These are phyloP conservation scores for Drymonia ruficornis DNA, from an alignment of 2,888 invertebrate species.

Conservation along the genomic window DNA sequence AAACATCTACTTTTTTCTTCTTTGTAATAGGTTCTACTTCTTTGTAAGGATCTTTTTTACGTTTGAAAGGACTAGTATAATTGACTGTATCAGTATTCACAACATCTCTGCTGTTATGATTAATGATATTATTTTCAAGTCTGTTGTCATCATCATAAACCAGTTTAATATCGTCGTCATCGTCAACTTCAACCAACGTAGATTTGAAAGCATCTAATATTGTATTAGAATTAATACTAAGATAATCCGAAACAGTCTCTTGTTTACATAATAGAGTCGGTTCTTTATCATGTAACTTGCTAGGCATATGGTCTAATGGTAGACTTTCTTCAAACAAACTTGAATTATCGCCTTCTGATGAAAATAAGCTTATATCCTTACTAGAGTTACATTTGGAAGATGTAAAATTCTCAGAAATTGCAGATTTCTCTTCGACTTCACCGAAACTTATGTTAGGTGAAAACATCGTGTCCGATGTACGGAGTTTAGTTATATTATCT, in stretches of 20 bases:
- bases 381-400: conserved; percentile 42
- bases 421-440: conserved; percentile 48
- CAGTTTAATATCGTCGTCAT: conserved; percentile 71
- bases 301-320: conserved; percentile 78
- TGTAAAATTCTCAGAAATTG: conserved; percentile 19
- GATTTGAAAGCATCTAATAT: conserved; percentile 65
- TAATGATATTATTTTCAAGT: conserved; percentile 14
- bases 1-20: conserved; percentile 46
- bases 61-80: conserved; percentile 58
- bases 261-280: conserved; percentile 24
- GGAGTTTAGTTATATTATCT: conserved; percentile 59
- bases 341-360: conserved; percentile 78
- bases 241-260: conserved; percentile 39
- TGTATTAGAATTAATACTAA: conserved; percentile 55
- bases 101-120: conserved; percentile 43
- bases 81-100: conserved; percentile 53
- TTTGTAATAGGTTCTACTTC: conserved; percentile 43
- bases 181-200: conserved; percentile 58
- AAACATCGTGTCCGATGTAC: conserved; percentile 50
- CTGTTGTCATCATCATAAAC: conserved; percentile 64
- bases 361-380: conserved; percentile 74
- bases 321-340: conserved; percentile 86
- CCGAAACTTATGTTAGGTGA: conserved; percentile 73
- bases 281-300: conserved; percentile 72
- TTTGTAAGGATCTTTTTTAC: conserved; percentile 35